Base-by-base conservation (phyloP, 2,888 invertebrate genomes). In the Cosmorhoe ocellata region DNA sequence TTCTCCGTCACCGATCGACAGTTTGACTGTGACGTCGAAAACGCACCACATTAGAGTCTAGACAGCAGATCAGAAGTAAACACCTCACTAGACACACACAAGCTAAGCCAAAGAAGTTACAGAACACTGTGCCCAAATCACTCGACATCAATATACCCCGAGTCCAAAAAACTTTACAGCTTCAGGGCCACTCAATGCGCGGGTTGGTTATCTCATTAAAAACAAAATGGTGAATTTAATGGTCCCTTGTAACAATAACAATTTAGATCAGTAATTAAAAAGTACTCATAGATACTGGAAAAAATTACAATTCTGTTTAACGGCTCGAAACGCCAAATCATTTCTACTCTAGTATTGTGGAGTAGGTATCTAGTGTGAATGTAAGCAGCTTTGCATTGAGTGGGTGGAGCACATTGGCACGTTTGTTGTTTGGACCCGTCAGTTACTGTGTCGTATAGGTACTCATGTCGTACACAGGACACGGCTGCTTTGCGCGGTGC, bases 381-480 rank as follows among this genome's bases (percentile, higher is more conserved):
- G n/a, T n/a, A n/a, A n/a, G n/a, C n/a, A 18, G 18, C 4, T 18
- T 18, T 18, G 10, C 34, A 36, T 36, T 36, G 36, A 36, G 36
- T 24, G 36, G 24, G 1, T 36, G 7, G 10, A 12, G 13, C 7
- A 5, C 11, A 24, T 8, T 36, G 22, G 11, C 2, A 36, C 22
- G 22, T 36, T 84, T 63, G 36, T 36, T 84, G 62, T 82, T 86
- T 85, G 88, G 81, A 81, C 84, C 68, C 79, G 65, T 44, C 59
- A 64, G 69, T 74, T 77, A 79, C 74, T 74, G 13, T 30, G 69
- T 41, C 39, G 39, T 34, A 32, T 7, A 18, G n/a, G n/a, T n/a
- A 24, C 24, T 32, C 24, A n/a, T 39, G 66, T 89, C 92, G 92
- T 92, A 93, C 92, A 93, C 86, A 92, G 90, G 67, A 92, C 90